phyloP scores from a whole-genome alignment of 2,113 vertebrate species.

The Peromyscus californicus region DNA sequence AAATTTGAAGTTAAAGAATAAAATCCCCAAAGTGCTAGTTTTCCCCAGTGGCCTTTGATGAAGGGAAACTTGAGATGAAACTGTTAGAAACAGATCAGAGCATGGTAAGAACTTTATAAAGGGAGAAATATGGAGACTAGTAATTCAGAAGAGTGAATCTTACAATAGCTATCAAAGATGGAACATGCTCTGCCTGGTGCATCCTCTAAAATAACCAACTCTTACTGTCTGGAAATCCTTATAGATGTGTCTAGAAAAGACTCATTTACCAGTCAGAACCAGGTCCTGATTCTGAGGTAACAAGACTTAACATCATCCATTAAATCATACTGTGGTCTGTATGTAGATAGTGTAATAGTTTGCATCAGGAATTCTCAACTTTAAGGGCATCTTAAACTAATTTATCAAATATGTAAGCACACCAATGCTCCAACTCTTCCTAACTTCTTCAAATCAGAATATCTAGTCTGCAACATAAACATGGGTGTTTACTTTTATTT shows the following conservation, averaged over 20 bases:
- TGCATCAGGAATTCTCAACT: neutral
- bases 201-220: neutral
- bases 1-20: slow-evolving; percentile 63
- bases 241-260: neutral
- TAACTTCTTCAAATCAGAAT: neutral
- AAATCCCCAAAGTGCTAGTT: slow-evolving; percentile 3
- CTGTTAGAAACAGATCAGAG: neutral
- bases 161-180: neutral
- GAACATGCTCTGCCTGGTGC: neutral
- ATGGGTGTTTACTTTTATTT: neutral
- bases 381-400: neutral
- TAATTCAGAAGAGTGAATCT: neutral
- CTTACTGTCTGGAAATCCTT: neutral
- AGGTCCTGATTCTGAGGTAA: neutral
- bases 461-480: neutral
- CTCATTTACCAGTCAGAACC: neutral
- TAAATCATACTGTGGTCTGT: neutral
- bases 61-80: neutral
- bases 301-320: neutral
- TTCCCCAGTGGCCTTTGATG: neutral
- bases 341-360: neutral
- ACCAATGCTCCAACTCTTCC: neutral
- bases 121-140: neutral
- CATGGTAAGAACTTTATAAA: neutral
- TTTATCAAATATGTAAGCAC: neutral